phyloP scores from a whole-genome alignment of 2,888 invertebrate species.

The Parnassius orleans region DNA sequence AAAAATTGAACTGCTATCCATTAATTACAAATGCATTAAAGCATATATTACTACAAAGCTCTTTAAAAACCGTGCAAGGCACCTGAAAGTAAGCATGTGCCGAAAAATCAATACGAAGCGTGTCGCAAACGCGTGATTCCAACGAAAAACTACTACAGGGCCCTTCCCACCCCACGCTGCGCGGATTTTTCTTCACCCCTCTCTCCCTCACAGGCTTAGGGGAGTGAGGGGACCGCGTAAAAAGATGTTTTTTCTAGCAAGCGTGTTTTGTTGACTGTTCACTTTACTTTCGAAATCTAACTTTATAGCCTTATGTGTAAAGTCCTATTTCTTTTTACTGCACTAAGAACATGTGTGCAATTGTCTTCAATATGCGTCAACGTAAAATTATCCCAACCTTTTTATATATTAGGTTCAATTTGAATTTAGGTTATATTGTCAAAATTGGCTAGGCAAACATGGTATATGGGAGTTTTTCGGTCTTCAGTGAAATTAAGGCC shows the following conservation, averaged over 20 bases:
- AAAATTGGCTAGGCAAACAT: constrained; percentile 61
- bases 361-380: constrained; percentile 48
- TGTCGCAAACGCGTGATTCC: constrained; percentile 77
- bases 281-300: constrained; percentile 34
- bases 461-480: constrained; percentile 63
- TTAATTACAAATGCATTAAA: background rate
- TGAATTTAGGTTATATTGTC: constrained; percentile 34
- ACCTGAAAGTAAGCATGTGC: constrained; percentile 72
- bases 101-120: constrained; percentile 75
- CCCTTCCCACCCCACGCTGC: constrained; percentile 45
- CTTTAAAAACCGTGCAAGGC: constrained; percentile 41
- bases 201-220: constrained; percentile 57
- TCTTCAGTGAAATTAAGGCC: constrained; percentile 67
- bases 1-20: too few species aligned
- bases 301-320: constrained; percentile 29
- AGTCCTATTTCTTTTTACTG: constrained; percentile 34
- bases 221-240: constrained; percentile 66
- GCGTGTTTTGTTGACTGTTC: constrained; percentile 66
- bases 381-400: constrained; percentile 37
- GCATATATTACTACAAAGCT: background rate
- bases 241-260: constrained; percentile 75
- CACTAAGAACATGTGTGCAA: constrained; percentile 59
- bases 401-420: constrained; percentile 30
- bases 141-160: constrained; percentile 75
- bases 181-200: constrained; percentile 70